Evolutionary conservation across 2,113 vertebrate genomes (phyloP).

Genomic region (Melospiza georgiana): DNA sequence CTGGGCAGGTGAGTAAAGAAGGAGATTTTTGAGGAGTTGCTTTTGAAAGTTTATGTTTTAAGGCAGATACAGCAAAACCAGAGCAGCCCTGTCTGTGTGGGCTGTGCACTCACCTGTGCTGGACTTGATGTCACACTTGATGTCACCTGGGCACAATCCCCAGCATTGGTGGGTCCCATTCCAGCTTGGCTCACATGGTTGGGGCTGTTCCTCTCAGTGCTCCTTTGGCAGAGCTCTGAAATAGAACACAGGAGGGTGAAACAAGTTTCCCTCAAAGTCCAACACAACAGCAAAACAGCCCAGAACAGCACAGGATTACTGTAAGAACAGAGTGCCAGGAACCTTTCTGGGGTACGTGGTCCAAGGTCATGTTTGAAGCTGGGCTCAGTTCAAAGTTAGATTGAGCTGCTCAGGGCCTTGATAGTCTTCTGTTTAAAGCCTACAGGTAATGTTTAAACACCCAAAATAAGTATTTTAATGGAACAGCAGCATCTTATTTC

Average conservation of each 20-base stretch:
- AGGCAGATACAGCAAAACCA: neutral
- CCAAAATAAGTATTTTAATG: neutral
- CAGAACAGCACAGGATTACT: neutral
- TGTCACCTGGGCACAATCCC: neutral
- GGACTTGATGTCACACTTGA: accelerated
- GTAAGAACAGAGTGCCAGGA: neutral
- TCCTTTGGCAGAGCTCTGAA: neutral
- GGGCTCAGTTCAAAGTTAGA: neutral
- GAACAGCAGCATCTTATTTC: neutral
- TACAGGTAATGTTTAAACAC: neutral
- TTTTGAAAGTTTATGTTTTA: neutral
- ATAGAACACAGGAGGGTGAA: neutral
- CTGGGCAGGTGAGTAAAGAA: neutral
- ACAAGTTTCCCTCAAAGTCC: neutral
- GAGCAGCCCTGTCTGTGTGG: neutral
- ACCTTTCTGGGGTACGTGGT: neutral
- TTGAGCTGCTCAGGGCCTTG: neutral
- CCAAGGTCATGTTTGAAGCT: accelerated
- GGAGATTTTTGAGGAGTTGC: neutral
- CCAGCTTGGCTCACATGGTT: accelerated
- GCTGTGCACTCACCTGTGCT: neutral
- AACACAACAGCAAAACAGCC: neutral
- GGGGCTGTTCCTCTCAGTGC: neutral
- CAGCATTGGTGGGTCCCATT: accelerated
- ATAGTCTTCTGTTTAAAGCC: neutral